These are phyloP conservation scores for Meganola albula DNA, from an alignment of 2,888 invertebrate genomes.

Conservation along the genomic window DNA sequence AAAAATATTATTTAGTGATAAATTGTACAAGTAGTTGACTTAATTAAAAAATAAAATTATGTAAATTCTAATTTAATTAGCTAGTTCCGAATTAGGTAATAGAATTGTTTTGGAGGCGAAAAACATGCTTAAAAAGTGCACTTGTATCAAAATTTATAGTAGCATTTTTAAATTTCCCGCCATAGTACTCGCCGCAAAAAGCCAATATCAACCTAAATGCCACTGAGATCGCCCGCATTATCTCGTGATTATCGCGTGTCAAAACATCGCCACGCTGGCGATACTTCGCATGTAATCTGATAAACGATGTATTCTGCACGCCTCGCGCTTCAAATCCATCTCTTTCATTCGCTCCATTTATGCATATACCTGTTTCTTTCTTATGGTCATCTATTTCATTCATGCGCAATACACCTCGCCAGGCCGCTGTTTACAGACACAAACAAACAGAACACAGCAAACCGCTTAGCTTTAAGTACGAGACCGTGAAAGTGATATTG, in stretches of 20 bases:
- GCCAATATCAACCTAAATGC: conserved; percentile 76
- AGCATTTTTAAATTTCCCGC: conserved; percentile 48
- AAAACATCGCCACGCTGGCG: conserved; percentile 79
- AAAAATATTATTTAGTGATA: no score
- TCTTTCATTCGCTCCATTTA: conserved; percentile 33
- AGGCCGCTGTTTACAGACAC: conserved; percentile 77
- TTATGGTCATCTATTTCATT: conserved; percentile 74
- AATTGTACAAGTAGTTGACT: no score
- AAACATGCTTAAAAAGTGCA: no score
- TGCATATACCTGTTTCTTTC: conserved; percentile 44
- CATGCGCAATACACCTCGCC: conserved; percentile 75
- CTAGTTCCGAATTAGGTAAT: no score
- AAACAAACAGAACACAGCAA: conserved; percentile 78
- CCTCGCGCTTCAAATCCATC: conserved; percentile 59
- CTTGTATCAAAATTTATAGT: no score
- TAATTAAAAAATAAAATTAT: no score
- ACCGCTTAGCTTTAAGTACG: conserved; percentile 77
- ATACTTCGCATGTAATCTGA: conserved; percentile 79
- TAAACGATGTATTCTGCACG: conserved; percentile 78
- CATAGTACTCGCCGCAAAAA: conserved; percentile 62
- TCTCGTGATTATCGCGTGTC: conserved; percentile 79
- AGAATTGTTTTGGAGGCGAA: no score
- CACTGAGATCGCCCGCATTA: conserved; percentile 75
- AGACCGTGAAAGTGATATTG: conserved; percentile 77
- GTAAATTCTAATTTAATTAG: no score